Evolutionary conservation across 2,888 invertebrate genomes (phyloP).

Genomic region (Phania funesta): DNA sequence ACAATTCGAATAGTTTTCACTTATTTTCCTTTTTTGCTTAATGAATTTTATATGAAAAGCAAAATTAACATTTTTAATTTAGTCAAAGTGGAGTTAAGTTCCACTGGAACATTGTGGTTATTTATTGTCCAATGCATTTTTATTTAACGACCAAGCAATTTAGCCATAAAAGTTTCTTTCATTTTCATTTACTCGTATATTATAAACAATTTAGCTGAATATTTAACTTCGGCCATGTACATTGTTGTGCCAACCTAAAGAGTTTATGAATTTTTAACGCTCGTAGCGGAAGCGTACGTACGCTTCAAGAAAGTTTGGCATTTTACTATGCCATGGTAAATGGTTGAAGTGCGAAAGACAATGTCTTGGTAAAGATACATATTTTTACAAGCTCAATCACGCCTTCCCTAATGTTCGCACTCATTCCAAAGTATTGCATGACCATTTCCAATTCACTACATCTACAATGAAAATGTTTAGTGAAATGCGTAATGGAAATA

Average conservation of each 20-base stretch:
- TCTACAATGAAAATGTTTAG: conserved; percentile 20
- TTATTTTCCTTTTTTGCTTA: conserved; percentile 6
- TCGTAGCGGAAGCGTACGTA: too few species aligned
- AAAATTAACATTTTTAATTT: conserved; percentile 55
- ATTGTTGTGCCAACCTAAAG: neutral
- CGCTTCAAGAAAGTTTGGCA: neutral
- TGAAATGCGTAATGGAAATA: neutral
- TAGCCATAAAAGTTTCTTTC: conserved; percentile 21
- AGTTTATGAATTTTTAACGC: neutral
- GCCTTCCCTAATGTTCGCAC: neutral
- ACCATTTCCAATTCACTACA: conserved; percentile 46
- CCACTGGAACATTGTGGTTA: conserved; percentile 35
- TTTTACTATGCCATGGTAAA: neutral
- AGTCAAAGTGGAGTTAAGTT: conserved; percentile 36
- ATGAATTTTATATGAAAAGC: conserved; percentile 54
- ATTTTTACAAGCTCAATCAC: conserved; percentile 41
- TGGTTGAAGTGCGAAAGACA: too few species aligned
- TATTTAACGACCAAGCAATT: conserved; percentile 41
- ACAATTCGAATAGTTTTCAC: neutral
- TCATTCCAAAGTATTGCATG: conserved; percentile 15
- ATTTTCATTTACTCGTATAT: too few species aligned
- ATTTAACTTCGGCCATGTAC: neutral
- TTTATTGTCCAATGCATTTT: conserved; percentile 44
- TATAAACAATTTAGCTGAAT: conserved; percentile 17
- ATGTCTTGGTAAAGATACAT: too few species aligned